These are phyloP conservation scores for Galeopsomyia nigrocyanea DNA, from an alignment of 2,888 invertebrate species.

Conservation along the genomic window DNA sequence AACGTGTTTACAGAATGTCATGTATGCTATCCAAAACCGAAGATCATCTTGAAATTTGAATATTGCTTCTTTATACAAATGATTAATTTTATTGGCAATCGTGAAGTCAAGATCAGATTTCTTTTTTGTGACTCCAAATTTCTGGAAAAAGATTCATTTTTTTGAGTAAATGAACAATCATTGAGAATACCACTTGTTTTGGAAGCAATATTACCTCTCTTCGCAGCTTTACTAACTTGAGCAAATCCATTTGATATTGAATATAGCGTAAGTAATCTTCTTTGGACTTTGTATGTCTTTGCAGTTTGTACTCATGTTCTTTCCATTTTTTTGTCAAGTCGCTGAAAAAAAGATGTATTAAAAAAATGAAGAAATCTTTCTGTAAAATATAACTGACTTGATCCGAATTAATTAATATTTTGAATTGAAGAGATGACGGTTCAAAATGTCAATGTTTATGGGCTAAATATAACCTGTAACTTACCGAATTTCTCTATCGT, in stretches of 20 bases:
- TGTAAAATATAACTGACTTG: background rate
- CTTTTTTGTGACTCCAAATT: slow-evolving; percentile 73
- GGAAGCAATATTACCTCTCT: slow-evolving; percentile 68
- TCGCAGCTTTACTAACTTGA: slow-evolving; percentile 76
- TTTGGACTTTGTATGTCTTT: slow-evolving; percentile 76
- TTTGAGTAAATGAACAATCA: background rate
- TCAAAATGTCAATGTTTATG: background rate
- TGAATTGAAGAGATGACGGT: background rate
- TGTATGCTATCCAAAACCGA: slow-evolving; percentile 82
- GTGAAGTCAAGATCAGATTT: slow-evolving; percentile 77
- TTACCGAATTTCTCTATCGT: slow-evolving; percentile 80
- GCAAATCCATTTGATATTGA: slow-evolving; percentile 78
- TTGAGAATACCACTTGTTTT: slow-evolving; percentile 5
- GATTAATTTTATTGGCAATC: slow-evolving; percentile 80
- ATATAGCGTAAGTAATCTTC: slow-evolving; percentile 81
- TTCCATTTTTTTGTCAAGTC: slow-evolving; percentile 78
- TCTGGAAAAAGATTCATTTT: slow-evolving; percentile 57
- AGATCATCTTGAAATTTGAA: slow-evolving; percentile 80
- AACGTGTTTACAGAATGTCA: slow-evolving; percentile 83
- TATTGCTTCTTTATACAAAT: slow-evolving; percentile 80
- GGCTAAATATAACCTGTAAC: slow-evolving; percentile 39
- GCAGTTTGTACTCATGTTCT: slow-evolving; percentile 81
- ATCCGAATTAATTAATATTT: background rate
- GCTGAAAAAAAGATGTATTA: slow-evolving; percentile 67
- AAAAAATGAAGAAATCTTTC: background rate